Evolutionary conservation across 2,888 invertebrate genomes (phyloP), one percentile per base, ranked within the genome.

Genomic region (Lochmaea crataegi): DNA sequence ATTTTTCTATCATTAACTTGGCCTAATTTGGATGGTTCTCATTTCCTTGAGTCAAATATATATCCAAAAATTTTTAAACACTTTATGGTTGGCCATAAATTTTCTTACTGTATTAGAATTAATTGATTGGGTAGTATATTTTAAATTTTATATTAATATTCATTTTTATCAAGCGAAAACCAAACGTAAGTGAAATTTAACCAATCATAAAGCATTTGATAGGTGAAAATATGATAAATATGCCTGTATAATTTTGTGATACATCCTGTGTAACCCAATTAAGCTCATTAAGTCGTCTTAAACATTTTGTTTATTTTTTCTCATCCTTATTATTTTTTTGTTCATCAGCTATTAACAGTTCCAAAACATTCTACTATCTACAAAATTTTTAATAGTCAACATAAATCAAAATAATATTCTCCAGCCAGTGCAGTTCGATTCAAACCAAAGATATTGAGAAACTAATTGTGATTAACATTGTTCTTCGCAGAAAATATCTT

Each of bases 291-390:
- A 48, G n/a, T 48, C 14, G 45, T 45, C 45, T 45, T 45, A 14
- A 56, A 56, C 14, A 58, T 58, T 60, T 32, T 32, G n/a, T 60
- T 38, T 32, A n/a, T 58, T 14, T 60, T 9, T 60, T 60, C 32
- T 32, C n/a, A 60, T 38, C 14, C 42, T 60, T 61, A 60, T 26
- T 53, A 60, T 48, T 14, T 68, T 58, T 57, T 16, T 22, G n/a
- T 65, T 38, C 70, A 57, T 65, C 38, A 71, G 45, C 73, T 57
- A 42, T 58, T 41, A 58, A 63, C 63, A 67, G 68, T 64, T 68
- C 71, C 68, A 60, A 73, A 69, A 70, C 65, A 69, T 68, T 70
- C 65, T 57, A 67, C 42, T 18, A 18, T 53, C 18, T 53, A 53
- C 16, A 53, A 53, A 18, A 18, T 18, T 16, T 18, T 51, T 14